Percentiles rank a stretch among this genome's conserved stretches.
phyloP scores from a whole-genome alignment of 2,113 vertebrate genomes.

The Pelodiscus sinensis region DNA sequence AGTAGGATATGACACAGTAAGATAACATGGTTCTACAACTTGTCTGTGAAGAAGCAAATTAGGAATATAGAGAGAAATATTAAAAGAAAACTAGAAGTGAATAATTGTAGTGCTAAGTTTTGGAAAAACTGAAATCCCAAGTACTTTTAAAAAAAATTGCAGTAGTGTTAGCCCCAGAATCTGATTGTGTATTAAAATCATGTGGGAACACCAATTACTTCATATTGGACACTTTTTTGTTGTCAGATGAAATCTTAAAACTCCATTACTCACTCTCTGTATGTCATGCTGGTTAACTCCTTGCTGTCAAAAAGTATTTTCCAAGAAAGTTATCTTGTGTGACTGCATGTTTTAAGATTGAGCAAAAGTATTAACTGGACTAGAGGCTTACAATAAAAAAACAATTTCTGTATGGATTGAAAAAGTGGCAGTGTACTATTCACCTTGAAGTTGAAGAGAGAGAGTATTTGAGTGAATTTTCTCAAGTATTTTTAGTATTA shows the following conservation, averaged over 20 bases:
- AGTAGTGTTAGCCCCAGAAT: neutral
- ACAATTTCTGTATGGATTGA: constrained; percentile 5
- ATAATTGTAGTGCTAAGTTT: neutral
- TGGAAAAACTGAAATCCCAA: neutral
- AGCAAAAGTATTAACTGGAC: constrained; percentile 7
- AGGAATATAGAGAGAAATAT: neutral
- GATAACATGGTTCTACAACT: neutral
- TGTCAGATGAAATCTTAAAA: neutral
- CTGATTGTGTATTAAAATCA: neutral
- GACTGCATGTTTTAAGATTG: neutral
- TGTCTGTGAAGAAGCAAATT: neutral
- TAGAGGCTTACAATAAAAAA: constrained; percentile 7
- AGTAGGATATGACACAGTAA: neutral
- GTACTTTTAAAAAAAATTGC: neutral
- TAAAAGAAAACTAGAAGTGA: neutral
- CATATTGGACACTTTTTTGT: neutral
- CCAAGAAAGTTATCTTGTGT: neutral
- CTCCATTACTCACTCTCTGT: neutral
- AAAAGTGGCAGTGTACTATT: neutral
- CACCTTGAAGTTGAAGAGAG: constrained; percentile 10
- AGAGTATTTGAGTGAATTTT: constrained; percentile 4
- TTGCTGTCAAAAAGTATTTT: neutral
- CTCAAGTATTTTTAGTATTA: constrained; percentile 22
- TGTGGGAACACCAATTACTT: neutral
- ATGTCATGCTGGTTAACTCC: neutral